Conservation (phyloP, 2,113 vertebrate species). For the Panthera uncia region DNA sequence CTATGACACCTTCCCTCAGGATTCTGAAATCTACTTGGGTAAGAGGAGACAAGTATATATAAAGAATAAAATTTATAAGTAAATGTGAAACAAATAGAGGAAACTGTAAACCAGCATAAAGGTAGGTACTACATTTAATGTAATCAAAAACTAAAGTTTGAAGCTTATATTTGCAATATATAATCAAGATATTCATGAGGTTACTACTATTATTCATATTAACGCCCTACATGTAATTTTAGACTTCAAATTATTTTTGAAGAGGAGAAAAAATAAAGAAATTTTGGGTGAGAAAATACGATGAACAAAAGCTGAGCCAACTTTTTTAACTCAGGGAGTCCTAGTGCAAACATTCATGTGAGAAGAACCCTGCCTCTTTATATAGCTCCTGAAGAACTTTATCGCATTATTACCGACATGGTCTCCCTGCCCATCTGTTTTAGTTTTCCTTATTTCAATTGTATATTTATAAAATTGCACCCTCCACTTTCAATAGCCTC, state of each 20-base stretch:
- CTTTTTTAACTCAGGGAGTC: neutral
- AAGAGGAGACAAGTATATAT: neutral
- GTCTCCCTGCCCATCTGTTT: conserved; percentile 57
- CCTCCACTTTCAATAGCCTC: conserved; percentile 74
- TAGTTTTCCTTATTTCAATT: conserved; percentile 72
- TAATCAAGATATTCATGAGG: neutral
- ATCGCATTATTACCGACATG: conserved; percentile 35
- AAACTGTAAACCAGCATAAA: neutral
- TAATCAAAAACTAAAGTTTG: neutral
- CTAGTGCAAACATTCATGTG: neutral
- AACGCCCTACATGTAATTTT: neutral
- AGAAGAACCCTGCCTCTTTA: neutral
- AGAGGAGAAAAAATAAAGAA: neutral
- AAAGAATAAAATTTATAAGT: neutral
- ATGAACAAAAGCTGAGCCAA: neutral
- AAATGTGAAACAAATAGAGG: neutral
- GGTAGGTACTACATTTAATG: neutral
- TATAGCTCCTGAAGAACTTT: neutral
- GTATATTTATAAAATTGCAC: conserved; percentile 76
- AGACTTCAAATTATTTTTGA: neutral
- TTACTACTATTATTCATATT: neutral
- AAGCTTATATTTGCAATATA: neutral
- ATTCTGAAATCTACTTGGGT: neutral
- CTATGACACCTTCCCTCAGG: neutral
- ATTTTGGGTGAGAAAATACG: neutral